Percentiles rank a stretch among this genome's conserved stretches.
Evolutionary conservation across 2,113 vertebrate genomes (phyloP).

Genomic region (Elephantulus edwardii): DNA sequence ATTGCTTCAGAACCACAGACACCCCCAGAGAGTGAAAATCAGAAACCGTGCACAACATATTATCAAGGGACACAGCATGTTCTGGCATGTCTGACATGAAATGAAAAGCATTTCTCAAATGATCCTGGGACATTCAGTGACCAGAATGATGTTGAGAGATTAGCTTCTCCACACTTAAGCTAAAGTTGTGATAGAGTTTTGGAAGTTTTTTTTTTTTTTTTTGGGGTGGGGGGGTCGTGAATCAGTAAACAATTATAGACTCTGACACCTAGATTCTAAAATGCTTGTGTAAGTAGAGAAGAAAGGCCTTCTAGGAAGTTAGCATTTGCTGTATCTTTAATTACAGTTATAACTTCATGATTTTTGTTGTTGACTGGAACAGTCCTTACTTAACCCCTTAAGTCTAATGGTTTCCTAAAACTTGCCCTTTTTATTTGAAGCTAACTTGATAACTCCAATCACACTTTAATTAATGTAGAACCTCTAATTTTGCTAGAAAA

Average conservation of each 20-base stretch:
- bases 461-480: neutral
- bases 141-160: neutral
- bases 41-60: constrained; percentile 47
- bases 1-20: constrained; percentile 61
- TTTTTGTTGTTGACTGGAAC: neutral
- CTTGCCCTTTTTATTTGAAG: neutral
- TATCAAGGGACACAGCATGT: constrained; percentile 6
- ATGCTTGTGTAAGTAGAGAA: neutral
- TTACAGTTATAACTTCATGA: neutral
- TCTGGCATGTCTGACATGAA: constrained; percentile 29
- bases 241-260: neutral
- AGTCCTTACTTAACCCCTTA: neutral
- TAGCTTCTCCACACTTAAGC: neutral
- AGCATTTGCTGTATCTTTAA: neutral
- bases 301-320: neutral
- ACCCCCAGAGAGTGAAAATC: constrained; percentile 51
- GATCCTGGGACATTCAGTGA: neutral
- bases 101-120: constrained; percentile 42
- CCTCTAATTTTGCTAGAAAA: neutral
- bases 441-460: neutral
- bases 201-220: too few species aligned
- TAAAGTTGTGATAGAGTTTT: neutral
- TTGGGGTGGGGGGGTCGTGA: too few species aligned
- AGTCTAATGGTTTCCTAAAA: neutral
- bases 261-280: neutral